Conservation (phyloP, 2,888 invertebrate species). For the Euplagia quadripunctaria region DNA sequence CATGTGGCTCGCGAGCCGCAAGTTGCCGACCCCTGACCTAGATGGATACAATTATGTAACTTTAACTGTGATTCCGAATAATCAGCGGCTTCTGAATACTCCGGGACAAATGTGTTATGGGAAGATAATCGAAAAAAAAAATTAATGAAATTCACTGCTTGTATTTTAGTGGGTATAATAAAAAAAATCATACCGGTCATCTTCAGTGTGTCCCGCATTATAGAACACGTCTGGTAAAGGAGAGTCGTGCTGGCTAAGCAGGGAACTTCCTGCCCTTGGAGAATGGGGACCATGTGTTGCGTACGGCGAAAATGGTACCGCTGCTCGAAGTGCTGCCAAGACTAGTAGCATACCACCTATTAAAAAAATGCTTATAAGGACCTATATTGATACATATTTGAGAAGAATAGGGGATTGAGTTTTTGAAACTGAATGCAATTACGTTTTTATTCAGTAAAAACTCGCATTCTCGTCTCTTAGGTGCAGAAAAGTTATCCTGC, state of each 20-base stretch:
- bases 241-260: slow-evolving; percentile 81
- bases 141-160: too few relatives aligned
- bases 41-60: too few relatives aligned
- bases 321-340: slow-evolving; percentile 77
- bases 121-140: too few relatives aligned
- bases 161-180: neutral
- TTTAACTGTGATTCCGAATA: too few relatives aligned
- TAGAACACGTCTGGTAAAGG: slow-evolving; percentile 81
- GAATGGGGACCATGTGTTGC: slow-evolving; percentile 82
- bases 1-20: too few relatives aligned
- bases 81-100: too few relatives aligned
- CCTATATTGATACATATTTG: neutral
- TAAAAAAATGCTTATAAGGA: neutral
- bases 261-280: slow-evolving; percentile 80
- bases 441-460: too few relatives aligned
- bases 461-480: too few relatives aligned
- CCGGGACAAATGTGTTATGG: too few relatives aligned
- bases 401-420: neutral
- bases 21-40: too few relatives aligned
- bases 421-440: neutral
- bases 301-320: slow-evolving; percentile 82
- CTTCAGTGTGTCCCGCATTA: slow-evolving; percentile 77
- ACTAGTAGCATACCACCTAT: slow-evolving; percentile 79
- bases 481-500: too few relatives aligned
- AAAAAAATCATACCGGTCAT: slow-evolving; percentile 66